These are phyloP conservation scores for Adelosebastes latens DNA, from an alignment of 2,797 vertebrate genomes.

Conservation along the genomic window DNA sequence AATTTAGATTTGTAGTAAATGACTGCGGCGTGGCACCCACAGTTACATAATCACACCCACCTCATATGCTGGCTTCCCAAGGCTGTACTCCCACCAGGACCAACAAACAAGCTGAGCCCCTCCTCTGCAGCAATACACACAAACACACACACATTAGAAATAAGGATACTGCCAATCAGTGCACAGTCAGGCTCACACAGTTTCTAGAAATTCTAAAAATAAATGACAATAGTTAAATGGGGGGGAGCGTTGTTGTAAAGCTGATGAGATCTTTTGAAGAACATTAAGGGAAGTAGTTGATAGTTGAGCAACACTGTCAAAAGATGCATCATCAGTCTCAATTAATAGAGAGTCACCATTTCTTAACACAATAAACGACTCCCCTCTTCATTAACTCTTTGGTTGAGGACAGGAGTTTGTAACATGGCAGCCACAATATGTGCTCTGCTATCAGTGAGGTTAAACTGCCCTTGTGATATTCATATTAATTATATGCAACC, in stretches of 20 bases:
- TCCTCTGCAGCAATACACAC: constrained; percentile 86
- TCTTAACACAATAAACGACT: neutral
- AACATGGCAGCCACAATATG: neutral
- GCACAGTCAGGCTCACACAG: constrained; percentile 1
- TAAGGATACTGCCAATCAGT: constrained; percentile 8
- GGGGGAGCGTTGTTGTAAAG: neutral
- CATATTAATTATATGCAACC: neutral
- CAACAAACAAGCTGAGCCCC: constrained; percentile 95
- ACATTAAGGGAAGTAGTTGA: neutral
- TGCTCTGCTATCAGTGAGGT: constrained; percentile 16
- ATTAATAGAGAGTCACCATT: neutral
- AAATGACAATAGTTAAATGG: constrained; percentile 2
- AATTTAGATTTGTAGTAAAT: constrained; percentile 23
- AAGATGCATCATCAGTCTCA: neutral
- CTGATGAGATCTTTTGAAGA: neutral
- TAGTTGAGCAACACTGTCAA: neutral
- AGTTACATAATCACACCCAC: constrained; percentile 81
- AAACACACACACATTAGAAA: constrained; percentile 21
- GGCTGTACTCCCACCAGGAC: constrained; percentile 93
- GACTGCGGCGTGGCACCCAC: constrained; percentile 3
- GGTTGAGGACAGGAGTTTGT: neutral
- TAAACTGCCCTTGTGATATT: constrained; percentile 27
- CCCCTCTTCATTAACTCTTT: neutral
- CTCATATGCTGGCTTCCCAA: constrained; percentile 93
- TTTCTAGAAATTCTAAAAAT: constrained; percentile 46